phyloP scores from a whole-genome alignment of 1,140 invertebrate genomes.

The Rhyacophila brunnea region DNA sequence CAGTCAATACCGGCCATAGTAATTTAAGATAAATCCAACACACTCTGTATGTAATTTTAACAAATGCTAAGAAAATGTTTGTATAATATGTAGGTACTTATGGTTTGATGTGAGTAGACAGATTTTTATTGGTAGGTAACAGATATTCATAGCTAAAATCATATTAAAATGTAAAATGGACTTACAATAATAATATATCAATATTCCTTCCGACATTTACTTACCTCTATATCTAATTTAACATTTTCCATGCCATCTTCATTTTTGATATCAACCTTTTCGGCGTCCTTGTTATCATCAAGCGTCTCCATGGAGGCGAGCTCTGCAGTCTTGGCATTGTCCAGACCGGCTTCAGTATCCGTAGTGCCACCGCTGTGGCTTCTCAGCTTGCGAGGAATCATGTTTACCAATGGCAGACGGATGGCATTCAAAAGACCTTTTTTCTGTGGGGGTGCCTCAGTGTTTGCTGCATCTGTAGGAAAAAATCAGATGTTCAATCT shows the following conservation, averaged over 20 bases:
- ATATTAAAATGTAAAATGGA: too few species aligned
- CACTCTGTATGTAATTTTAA: too few species aligned
- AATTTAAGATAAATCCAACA: too few species aligned
- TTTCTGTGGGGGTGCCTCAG: slow-evolving; percentile 37
- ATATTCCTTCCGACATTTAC: too few species aligned
- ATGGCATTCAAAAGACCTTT: slow-evolving; percentile 61
- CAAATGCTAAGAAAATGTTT: too few species aligned
- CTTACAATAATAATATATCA: too few species aligned
- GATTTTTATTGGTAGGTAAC: too few species aligned
- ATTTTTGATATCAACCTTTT: slow-evolving; percentile 49
- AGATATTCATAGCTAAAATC: too few species aligned
- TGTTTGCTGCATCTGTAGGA: slow-evolving; percentile 36
- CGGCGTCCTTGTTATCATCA: slow-evolving; percentile 59
- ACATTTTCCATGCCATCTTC: slow-evolving; percentile 71
- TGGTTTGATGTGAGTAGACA: too few species aligned
- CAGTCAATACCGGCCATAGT: too few species aligned
- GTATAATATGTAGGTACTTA: too few species aligned
- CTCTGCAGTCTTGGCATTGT: slow-evolving; percentile 57
- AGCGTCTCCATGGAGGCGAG: slow-evolving; percentile 77
- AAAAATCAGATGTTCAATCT: slow-evolving; percentile 5
- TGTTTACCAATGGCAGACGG: slow-evolving; percentile 62
- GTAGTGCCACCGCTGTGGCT: slow-evolving; percentile 33
- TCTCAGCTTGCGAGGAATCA: slow-evolving; percentile 56
- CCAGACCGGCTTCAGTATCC: slow-evolving; percentile 52
- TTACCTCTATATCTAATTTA: slow-evolving; percentile 58